phyloP scores from a whole-genome alignment of 2,113 vertebrate genomes.

The Erythrocercus mccallii region DNA sequence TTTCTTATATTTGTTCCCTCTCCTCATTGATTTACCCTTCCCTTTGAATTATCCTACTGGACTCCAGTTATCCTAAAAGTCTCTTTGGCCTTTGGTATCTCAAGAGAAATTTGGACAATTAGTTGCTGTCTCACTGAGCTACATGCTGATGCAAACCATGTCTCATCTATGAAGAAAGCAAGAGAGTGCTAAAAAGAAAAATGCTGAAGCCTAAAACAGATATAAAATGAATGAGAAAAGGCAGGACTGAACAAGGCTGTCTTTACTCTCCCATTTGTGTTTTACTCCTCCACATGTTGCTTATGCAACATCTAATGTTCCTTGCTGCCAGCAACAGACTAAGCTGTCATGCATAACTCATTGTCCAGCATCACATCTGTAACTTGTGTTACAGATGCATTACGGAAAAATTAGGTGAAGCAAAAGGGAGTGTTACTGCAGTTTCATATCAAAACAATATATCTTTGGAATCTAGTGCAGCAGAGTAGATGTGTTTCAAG shows the following conservation, averaged over 20 bases:
- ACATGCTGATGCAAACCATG: not conserved
- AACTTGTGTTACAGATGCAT: not conserved
- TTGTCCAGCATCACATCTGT: not conserved
- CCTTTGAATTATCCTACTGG: not conserved
- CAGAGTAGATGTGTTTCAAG: not conserved
- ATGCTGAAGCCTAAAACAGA: not conserved
- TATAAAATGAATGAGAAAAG: not conserved
- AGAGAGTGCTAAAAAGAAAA: not conserved
- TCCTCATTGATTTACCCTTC: not conserved
- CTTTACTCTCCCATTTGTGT: not conserved
- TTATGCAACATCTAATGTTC: not conserved
- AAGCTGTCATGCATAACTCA: not conserved
- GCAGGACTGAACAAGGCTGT: not conserved
- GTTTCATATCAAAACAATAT: not conserved
- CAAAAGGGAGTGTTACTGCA: not conserved
- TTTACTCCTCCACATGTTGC: not conserved
- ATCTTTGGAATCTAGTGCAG: not conserved
- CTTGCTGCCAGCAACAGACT: not conserved
- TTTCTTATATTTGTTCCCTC: not conserved
- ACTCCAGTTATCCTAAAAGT: not conserved
- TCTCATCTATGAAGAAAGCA: not conserved
- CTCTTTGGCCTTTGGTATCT: not conserved
- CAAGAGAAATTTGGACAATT: not conserved
- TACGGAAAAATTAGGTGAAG: not conserved
- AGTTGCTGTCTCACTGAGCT: not conserved